phyloP scores from a whole-genome alignment of 2,888 invertebrate genomes.

The Pimpla rufipes region DNA sequence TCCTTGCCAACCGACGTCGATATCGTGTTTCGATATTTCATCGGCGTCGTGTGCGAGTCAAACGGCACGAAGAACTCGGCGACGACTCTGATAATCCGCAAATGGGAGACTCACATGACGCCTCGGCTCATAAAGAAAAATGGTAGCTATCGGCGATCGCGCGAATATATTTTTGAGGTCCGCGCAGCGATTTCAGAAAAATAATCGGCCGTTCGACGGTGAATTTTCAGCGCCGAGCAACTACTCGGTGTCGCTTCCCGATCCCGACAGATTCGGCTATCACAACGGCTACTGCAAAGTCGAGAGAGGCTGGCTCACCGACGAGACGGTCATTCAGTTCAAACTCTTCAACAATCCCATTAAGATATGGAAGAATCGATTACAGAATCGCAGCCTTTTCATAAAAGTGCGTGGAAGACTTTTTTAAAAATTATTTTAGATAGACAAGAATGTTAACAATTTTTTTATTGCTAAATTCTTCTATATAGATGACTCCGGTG shows the following conservation, averaged over 20 bases:
- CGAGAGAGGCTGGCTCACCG: conserved; percentile 94
- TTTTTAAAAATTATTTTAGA: background rate
- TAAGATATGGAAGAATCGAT: conserved; percentile 91
- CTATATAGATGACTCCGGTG: conserved; percentile 89
- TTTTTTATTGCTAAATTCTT: conserved; percentile 12
- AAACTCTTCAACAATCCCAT: conserved; percentile 93
- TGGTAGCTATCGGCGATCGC: conserved; percentile 78
- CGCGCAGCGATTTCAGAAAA: conserved; percentile 59
- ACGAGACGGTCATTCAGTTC: conserved; percentile 93
- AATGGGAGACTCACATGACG: conserved; percentile 93
- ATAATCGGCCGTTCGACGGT: background rate
- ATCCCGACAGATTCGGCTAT: conserved; percentile 90
- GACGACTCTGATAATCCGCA: conserved; percentile 88
- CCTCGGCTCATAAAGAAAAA: conserved; percentile 88
- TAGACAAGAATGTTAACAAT: too few relatives aligned
- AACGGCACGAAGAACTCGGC: conserved; percentile 84
- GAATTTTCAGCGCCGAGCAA: conserved; percentile 79
- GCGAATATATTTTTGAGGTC: background rate
- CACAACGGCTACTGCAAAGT: conserved; percentile 87
- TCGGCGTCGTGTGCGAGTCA: conserved; percentile 89
- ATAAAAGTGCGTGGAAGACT: conserved; percentile 87
- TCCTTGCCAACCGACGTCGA: conserved; percentile 89
- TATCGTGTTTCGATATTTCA: conserved; percentile 91
- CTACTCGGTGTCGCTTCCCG: conserved; percentile 82
- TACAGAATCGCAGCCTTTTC: conserved; percentile 89